phyloP scores from a whole-genome alignment of 2,113 vertebrate genomes.

The Catharus bicknelli region DNA sequence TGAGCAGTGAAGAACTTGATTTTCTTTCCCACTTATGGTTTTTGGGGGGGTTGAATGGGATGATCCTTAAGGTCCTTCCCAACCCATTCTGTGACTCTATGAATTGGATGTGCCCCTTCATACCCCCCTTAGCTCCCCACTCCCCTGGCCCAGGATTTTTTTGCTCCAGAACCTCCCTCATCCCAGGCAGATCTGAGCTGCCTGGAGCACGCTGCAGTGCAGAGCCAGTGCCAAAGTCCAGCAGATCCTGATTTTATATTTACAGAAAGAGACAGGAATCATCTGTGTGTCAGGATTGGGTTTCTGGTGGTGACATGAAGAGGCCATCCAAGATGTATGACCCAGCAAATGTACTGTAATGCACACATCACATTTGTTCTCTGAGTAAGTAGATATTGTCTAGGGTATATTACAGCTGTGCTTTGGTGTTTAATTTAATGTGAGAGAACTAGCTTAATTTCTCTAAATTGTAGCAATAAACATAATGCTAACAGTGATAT shows the following conservation, averaged over 20 bases:
- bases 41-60: neutral
- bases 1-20: neutral
- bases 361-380: conserved; percentile 57
- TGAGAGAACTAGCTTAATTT: conserved; percentile 62
- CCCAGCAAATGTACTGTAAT: conserved; percentile 52
- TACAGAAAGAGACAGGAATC: neutral
- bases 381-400: conserved; percentile 48
- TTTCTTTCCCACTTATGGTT: neutral
- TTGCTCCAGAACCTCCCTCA: neutral
- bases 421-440: conserved; percentile 66
- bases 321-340: conserved; percentile 47
- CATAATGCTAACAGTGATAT: conserved; percentile 32
- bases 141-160: neutral
- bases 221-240: neutral
- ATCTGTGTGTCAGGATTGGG: neutral
- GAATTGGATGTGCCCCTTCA: neutral
- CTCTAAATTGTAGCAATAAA: conserved; percentile 55
- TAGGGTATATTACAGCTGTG: conserved; percentile 38
- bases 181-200: neutral
- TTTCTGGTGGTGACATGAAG: conserved; percentile 31
- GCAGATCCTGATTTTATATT: conserved; percentile 16
- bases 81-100: neutral
- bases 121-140: fast-evolving
- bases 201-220: neutral
- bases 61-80: neutral